Percentiles rank a stretch among this genome's conserved stretches.
phyloP scores from a whole-genome alignment of 2,113 vertebrate genomes.

The Lonchura striata region DNA sequence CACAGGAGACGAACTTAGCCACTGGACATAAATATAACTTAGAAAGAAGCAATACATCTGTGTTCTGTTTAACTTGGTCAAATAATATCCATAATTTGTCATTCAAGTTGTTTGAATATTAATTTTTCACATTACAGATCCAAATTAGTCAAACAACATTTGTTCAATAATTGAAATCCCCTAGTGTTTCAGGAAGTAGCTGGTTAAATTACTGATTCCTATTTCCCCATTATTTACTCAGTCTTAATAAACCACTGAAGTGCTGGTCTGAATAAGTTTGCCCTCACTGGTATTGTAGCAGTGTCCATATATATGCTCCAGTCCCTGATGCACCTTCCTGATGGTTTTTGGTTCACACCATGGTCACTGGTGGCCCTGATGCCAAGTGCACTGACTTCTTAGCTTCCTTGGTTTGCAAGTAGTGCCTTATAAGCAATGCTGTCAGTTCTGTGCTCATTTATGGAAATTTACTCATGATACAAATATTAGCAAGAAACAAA shows the following conservation, averaged over 20 bases:
- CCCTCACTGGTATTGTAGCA: not conserved
- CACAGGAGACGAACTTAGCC: not conserved
- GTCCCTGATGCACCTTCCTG: not conserved
- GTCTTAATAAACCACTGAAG: not conserved
- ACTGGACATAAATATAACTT: not conserved
- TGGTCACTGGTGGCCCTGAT: not conserved
- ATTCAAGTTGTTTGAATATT: not conserved
- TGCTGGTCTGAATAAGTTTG: not conserved
- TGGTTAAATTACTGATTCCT: not conserved
- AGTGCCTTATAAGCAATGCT: not conserved
- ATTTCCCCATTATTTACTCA: not conserved
- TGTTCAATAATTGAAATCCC: not conserved
- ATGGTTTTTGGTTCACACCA: not conserved
- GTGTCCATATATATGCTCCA: too few species aligned
- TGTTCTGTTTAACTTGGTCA: not conserved
- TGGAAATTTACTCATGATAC: not conserved
- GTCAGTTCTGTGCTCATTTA: not conserved
- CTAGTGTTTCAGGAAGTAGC: not conserved
- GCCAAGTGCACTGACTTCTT: not conserved
- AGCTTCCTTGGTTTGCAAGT: not conserved
- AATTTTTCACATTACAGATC: not conserved
- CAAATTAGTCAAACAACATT: not conserved
- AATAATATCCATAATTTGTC: not conserved
- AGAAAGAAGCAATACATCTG: not conserved
- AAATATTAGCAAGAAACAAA: not conserved